These are phyloP conservation scores for Heliconius ismenius DNA, from an alignment of 2,888 invertebrate genomes.

Conservation along the genomic window DNA sequence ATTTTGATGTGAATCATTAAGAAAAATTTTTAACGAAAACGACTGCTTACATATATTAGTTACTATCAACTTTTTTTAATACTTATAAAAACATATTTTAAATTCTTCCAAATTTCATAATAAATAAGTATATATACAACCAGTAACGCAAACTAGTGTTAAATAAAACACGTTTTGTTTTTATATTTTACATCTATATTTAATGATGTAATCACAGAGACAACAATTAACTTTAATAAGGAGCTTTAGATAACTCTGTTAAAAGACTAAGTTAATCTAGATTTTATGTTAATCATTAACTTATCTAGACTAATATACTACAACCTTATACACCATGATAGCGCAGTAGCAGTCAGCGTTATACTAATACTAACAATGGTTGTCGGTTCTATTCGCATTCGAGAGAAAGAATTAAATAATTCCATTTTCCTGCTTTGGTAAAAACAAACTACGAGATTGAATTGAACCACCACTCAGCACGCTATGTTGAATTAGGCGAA, in stretches of 20 bases:
- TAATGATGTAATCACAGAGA: not conserved
- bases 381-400: not conserved
- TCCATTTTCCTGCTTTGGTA: not conserved
- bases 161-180: not conserved
- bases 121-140: not conserved
- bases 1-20: too few species aligned
- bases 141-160: not conserved
- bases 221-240: not conserved
- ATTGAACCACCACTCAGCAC: too few species aligned
- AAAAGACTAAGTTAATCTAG: not conserved
- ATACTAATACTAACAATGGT: not conserved
- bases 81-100: not conserved
- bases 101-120: not conserved
- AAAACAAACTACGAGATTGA: too few species aligned
- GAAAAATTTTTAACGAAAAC: not conserved
- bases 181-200: not conserved
- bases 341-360: not conserved
- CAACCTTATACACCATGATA: not conserved
- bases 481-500: too few species aligned
- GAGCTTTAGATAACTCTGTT: not conserved
- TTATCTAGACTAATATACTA: not conserved
- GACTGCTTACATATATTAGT: too few species aligned
- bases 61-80: too few species aligned
- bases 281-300: not conserved
- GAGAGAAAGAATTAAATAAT: not conserved